A percentile compares a stretch with the other conserved stretches of the same genome.
phyloP scores from a whole-genome alignment of 2,113 vertebrate species.

The Cryptotis parvus region DNA sequence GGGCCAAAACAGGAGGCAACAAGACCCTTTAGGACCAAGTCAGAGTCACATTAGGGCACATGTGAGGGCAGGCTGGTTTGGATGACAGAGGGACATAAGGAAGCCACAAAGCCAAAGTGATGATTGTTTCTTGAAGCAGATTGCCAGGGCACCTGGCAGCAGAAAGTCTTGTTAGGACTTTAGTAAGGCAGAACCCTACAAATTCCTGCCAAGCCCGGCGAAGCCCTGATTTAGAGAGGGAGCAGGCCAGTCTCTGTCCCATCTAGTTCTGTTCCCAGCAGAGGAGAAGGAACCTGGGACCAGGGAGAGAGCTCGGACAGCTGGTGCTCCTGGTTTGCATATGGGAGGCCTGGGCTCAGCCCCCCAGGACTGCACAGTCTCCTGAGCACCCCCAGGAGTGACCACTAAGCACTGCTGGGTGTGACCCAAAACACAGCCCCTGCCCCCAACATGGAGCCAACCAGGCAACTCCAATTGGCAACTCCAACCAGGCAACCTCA shows the following conservation, averaged over 20 bases:
- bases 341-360: too few relatives aligned
- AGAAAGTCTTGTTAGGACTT: background rate
- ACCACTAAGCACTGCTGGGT: background rate
- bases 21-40: background rate
- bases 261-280: too few relatives aligned
- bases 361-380: too few relatives aligned
- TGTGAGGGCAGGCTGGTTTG: background rate
- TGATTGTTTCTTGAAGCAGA: background rate
- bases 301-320: too few relatives aligned
- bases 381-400: background rate
- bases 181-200: background rate
- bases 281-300: too few relatives aligned
- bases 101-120: background rate
- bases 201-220: background rate
- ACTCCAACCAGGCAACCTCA: conserved; percentile 66
- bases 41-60: background rate
- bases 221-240: conserved; percentile 42
- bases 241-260: background rate
- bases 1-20: too few relatives aligned
- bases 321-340: too few relatives aligned
- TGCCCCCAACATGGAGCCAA: background rate
- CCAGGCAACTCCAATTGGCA: conserved; percentile 65
- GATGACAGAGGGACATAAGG: background rate
- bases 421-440: background rate
- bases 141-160: rapidly evolving